Evolutionary conservation across 2,888 invertebrate species (phyloP).

Genomic region (Rotaria socialis): DNA sequence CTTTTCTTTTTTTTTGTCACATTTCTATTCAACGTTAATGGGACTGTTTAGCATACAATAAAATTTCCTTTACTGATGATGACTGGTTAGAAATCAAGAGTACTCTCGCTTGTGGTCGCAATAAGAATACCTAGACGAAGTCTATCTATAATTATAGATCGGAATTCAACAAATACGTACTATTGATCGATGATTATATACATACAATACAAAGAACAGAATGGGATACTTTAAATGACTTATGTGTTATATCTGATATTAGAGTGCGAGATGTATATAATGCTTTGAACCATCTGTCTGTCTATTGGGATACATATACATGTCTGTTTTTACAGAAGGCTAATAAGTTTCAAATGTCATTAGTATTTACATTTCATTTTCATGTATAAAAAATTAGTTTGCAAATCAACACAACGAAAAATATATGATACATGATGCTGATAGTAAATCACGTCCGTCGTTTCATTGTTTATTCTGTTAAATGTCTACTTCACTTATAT

Average conservation of each 20-base stretch:
- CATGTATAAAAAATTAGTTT: background rate
- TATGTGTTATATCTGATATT: background rate
- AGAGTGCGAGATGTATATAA: background rate
- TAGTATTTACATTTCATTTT: slow-evolving; percentile 3
- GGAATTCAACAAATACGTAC: background rate
- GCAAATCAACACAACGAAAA: background rate
- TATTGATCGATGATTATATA: background rate
- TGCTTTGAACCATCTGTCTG: background rate
- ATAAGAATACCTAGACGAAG: background rate
- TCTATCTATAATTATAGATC: background rate
- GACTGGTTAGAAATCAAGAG: background rate
- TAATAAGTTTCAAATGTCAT: slow-evolving; percentile 8
- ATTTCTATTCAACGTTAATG: background rate
- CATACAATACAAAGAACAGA: background rate
- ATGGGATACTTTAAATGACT: background rate
- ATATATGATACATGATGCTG: background rate
- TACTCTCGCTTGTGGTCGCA: background rate
- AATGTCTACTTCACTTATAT: no score
- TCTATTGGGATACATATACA: background rate
- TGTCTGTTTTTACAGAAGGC: background rate
- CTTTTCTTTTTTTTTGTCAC: background rate
- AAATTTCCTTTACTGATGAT: background rate
- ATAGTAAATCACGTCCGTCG: background rate
- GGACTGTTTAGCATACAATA: background rate
- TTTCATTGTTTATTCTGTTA: no score